Base-by-base conservation (phyloP, 2,888 invertebrate species). In the Tachina lurida region DNA sequence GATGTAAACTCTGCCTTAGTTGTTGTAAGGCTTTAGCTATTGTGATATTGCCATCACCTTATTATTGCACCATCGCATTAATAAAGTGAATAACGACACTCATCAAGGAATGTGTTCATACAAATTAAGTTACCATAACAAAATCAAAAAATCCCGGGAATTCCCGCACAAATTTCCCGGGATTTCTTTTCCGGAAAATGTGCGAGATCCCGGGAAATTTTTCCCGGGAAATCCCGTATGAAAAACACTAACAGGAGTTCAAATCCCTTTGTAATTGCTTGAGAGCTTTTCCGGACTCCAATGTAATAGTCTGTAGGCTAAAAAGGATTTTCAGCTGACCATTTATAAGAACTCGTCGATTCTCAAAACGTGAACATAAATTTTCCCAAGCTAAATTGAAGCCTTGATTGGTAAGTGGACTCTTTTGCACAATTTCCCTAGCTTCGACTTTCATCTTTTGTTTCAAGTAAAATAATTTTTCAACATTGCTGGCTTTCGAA, bases 201-300 rank as follows among this genome's bases (percentile, higher is more conserved):
- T n/a, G n/a, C n/a, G n/a, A n/a, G n/a, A n/a, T n/a, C n/a, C n/a
- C n/a, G n/a, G n/a, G n/a, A n/a, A n/a, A n/a, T n/a, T n/a, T n/a
- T n/a, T n/a, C n/a, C n/a, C n/a, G n/a, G n/a, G n/a, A n/a, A n/a
- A n/a, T n/a, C n/a, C n/a, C n/a, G n/a, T n/a, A n/a, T n/a, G n/a
- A n/a, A n/a, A n/a, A n/a, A n/a, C n/a, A n/a, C n/a, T n/a, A n/a
- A 60, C 65, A 71, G 0, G 63, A 58, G 13, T 65, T 83, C 12
- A 83, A 71, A n/a, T 83, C 71, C 7, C 71, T 17, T 31, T 77
- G 71, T 7, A 83, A 39, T 10, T 45, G n/a, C 19, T 63, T 76
- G 1, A 77, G 9, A 10, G 83, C 63, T 2, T 41, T 71, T 0
- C 49, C 73, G 1, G 83, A 77, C 22, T 83, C 76, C 10, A 43